Evolutionary conservation across 2,113 vertebrate genomes (phyloP).

Genomic region (Osmerus eperlanus): DNA sequence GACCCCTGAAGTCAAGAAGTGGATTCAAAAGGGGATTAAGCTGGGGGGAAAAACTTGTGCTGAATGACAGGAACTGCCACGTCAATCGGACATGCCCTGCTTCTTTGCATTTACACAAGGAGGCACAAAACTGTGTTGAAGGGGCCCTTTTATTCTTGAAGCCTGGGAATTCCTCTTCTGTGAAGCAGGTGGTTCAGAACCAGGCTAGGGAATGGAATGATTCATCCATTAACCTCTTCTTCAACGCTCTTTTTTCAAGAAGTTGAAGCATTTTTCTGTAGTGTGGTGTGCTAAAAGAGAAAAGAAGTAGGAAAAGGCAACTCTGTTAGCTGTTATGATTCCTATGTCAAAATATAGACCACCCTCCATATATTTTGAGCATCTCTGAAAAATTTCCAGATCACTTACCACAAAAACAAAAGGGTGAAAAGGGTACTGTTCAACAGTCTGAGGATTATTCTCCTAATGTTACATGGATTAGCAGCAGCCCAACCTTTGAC

Average conservation of each 20-base stretch:
- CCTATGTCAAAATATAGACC: not conserved
- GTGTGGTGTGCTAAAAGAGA: not conserved
- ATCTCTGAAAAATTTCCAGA: slow-evolving; percentile 37
- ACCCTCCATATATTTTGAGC: not conserved
- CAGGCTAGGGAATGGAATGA: slow-evolving; percentile 1
- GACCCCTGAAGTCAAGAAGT: slow-evolving; percentile 16
- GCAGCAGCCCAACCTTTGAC: slow-evolving; percentile 63
- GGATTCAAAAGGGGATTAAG: not conserved
- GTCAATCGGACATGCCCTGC: slow-evolving; percentile 5
- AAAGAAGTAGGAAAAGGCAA: not conserved
- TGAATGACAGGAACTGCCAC: slow-evolving; percentile 10
- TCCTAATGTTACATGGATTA: slow-evolving; percentile 69
- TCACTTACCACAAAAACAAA: slow-evolving; percentile 55
- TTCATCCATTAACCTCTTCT: not conserved
- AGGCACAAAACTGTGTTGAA: slow-evolving; percentile 3
- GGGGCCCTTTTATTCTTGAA: slow-evolving; percentile 16
- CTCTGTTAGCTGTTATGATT: not conserved
- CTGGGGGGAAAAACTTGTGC: not conserved
- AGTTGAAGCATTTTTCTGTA: not conserved
- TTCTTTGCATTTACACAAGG: slow-evolving; percentile 1
- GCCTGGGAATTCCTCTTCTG: slow-evolving; percentile 8
- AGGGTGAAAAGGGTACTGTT: slow-evolving; percentile 29
- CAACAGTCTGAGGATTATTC: slow-evolving; percentile 63
- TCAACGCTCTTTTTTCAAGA: not conserved
- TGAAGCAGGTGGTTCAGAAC: not conserved